Evolutionary conservation across 2,797 vertebrate species (phyloP), one percentile per base, ranked within the genome.

Genomic region (Myotis pilosus): DNA sequence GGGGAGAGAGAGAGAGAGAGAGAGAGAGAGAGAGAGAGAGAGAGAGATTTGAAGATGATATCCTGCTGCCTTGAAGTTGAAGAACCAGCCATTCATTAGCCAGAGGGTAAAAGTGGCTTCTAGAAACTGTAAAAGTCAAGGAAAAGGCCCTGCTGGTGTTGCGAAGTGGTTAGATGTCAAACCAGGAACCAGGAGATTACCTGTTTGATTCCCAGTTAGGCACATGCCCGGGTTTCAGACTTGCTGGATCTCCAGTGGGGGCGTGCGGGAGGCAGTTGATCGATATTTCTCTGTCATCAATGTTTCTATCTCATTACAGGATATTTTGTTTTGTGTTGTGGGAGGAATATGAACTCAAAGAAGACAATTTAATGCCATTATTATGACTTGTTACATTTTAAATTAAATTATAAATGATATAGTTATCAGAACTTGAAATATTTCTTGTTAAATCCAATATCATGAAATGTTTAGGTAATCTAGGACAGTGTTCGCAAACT

Each of bases 391-490:
- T 89, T 87, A 0, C 6, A 94, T 89, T 97, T 95, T 36, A 41
- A 95, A 94, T 96, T 95, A 75, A 96, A 69, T 20, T 95, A 68
- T 86, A 23, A 90, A 94, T n/a, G 89, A 57, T 36, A 96, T 79
- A 68, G 95, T 79, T 87, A 82, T 84, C 10, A 89, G 53, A 93
- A 74, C 33, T 94, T 85, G 30, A 91, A 74, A 94, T 36, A 44
- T 23, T 95, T 76, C 85, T 97, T 97, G 33, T 96, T 97, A 96
- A 97, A 92, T 90, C 80, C 75, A 97, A 72, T 97, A 96, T 96
- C 87, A 96, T 22, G 82, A 94, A 64, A 64, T 47, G 47, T 47
- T 15, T 47, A 47, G 47, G 15, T 47, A 15, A 47, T 47, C 47
- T 47, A 96, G 51, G 60, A 76, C 44, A 44, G 44, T 44, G 44